Evolutionary conservation across 2,888 invertebrate species (phyloP), one percentile per base, ranked within the genome.

Genomic region (Eupeodes luniger): DNA sequence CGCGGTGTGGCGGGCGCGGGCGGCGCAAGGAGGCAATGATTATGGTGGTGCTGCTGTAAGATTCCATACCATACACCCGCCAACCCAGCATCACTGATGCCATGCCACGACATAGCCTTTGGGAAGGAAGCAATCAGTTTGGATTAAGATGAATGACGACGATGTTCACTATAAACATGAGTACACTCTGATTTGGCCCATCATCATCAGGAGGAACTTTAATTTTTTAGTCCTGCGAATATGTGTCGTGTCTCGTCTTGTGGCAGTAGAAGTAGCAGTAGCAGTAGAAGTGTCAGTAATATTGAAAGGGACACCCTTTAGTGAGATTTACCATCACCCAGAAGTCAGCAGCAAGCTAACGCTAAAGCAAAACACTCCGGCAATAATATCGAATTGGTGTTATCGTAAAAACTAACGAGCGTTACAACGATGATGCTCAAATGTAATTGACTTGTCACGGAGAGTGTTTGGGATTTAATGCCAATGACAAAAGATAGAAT

Each of bases 381-480:
- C 49, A 79, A 79, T 72, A 72, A 47, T 87, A 88, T 88, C 81
- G 81, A 67, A 81, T 81, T 78, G 75, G 67, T 76, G 81, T 85
- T 85, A 88, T 88, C 88, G 88, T 88, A 75, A 88, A 88, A 88
- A 88, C 88, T 81, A 85, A 88, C 81, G 88, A 85, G 84, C 88
- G 55, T 67, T 40, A 53, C 70, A 55, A 53, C 44, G 77, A 61
- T 75, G 77, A 61, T 75, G 75, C 59, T 62, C 64, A 57, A 59
- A 67, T 75, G 88, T 85, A 85, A 88, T 88, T 88, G 88, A 76
- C 67, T 85, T 80, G 78, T 49, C 70, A 75, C 57, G 55, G 34
- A 80, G 80, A 66, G 66, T 83, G 77, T 66, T 55, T 49, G 40
- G 40, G 74, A 87, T 83, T 76, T 75, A 77, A 80, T 72, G 55